Percentiles rank a stretch among this genome's conserved stretches.
Evolutionary conservation across 2,888 invertebrate species (phyloP).

Genomic region (Mechanitis mazaeus): DNA sequence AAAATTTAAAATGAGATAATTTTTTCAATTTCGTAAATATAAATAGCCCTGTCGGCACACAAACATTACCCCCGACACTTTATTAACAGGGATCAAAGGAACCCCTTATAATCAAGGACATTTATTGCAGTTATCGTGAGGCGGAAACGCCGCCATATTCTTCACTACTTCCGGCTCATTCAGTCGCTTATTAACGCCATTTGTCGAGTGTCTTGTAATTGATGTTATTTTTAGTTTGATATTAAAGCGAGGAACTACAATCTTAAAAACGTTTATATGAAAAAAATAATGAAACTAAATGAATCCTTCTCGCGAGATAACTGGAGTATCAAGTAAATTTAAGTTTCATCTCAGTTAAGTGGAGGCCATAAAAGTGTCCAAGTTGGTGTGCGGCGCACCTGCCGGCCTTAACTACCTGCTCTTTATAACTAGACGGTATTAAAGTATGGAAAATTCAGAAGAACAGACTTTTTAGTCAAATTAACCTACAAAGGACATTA

Average conservation of each 20-base stretch:
- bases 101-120: slow-evolving; percentile 17
- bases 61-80: background rate
- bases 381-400: slow-evolving; percentile 30
- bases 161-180: slow-evolving; percentile 28
- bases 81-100: slow-evolving; percentile 16
- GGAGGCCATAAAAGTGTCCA: slow-evolving; percentile 36
- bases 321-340: slow-evolving; percentile 3
- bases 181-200: slow-evolving; percentile 24
- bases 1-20: no score
- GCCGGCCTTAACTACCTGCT: background rate
- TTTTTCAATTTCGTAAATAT: no score
- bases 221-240: slow-evolving; percentile 4
- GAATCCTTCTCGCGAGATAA: background rate
- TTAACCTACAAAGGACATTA: no score
- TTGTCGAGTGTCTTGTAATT: slow-evolving; percentile 17
- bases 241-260: no score
- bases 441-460: background rate
- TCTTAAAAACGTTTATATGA: no score
- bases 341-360: slow-evolving; percentile 1
- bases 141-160: slow-evolving; percentile 31
- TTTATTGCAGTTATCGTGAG: slow-evolving; percentile 27
- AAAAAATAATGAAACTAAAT: no score
- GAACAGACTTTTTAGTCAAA: background rate
- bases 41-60: no score
- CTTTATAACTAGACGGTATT: background rate